A percentile compares a stretch with the other conserved stretches of the same genome.
Evolutionary conservation across 1,140 invertebrate species (phyloP).

Genomic region (Penaeus japonicus): DNA sequence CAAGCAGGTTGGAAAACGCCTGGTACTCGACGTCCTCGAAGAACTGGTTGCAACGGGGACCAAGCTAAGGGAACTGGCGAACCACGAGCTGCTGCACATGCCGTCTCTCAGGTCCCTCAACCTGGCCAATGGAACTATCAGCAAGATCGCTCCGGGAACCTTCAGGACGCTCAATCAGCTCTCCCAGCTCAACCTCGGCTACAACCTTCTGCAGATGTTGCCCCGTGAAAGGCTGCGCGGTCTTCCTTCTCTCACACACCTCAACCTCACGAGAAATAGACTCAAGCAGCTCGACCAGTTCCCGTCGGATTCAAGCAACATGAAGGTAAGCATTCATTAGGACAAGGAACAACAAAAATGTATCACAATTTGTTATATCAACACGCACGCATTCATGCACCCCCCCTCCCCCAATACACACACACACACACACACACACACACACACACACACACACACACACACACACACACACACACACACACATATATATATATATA

Average conservation of each 20-base stretch:
- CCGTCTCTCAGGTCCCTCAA: conserved; percentile 80
- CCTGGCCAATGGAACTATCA: conserved; percentile 84
- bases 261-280: conserved; percentile 53
- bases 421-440: no score
- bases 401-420: background rate
- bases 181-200: conserved; percentile 76
- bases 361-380: no score
- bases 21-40: conserved; percentile 40
- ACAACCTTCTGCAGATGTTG: conserved; percentile 83
- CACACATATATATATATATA: no score
- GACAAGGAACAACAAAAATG: no score
- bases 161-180: conserved; percentile 66
- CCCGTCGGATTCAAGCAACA: conserved; percentile 25
- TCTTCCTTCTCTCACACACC: conserved; percentile 59
- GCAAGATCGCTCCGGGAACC: conserved; percentile 77
- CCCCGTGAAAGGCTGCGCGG: conserved; percentile 78
- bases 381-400: no score
- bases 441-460: no score
- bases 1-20: conserved; percentile 58
- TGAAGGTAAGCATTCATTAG: conserved; percentile 34
- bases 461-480: no score
- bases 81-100: conserved; percentile 71
- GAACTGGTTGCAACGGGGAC: conserved; percentile 79
- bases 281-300: conserved; percentile 55
- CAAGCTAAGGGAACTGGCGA: conserved; percentile 75